These are phyloP conservation scores for Istiophorus platypterus DNA, from an alignment of 2,113 vertebrate genomes.

Conservation along the genomic window DNA sequence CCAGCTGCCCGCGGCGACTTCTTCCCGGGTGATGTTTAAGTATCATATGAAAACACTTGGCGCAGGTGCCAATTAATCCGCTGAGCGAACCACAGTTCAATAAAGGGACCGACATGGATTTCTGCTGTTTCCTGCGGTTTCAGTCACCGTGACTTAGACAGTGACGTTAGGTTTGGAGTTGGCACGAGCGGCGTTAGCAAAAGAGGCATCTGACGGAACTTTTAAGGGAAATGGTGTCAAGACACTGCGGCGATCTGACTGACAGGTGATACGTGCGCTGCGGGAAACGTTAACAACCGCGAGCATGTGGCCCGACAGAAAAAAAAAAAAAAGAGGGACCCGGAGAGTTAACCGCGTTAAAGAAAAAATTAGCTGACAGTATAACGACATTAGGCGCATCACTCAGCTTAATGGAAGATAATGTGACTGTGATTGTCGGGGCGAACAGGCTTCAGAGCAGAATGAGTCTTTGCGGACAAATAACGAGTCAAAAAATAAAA, in stretches of 20 bases:
- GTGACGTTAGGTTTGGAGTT: too few species aligned
- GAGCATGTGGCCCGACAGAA: not conserved
- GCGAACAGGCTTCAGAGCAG: not conserved
- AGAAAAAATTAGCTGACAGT: constrained; percentile 3
- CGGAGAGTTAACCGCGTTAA: constrained; percentile 15
- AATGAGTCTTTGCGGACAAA: not conserved
- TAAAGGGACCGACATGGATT: too few species aligned
- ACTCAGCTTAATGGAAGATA: constrained; percentile 17
- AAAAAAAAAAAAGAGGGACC: not conserved
- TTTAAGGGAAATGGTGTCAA: not conserved
- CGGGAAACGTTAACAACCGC: not conserved
- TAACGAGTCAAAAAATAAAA: not conserved
- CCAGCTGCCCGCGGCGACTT: too few species aligned
- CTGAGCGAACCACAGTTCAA: too few species aligned
- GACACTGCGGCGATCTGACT: not conserved
- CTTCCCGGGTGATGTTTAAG: too few species aligned
- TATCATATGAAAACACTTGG: too few species aligned
- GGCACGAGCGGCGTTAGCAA: too few species aligned
- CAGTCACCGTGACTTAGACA: too few species aligned
- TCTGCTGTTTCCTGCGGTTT: too few species aligned
- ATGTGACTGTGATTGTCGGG: constrained; percentile 12
- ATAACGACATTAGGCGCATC: not conserved
- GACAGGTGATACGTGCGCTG: not conserved
- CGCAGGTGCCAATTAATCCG: too few species aligned
- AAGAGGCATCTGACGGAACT: not conserved